A percentile compares a stretch with the other conserved stretches of the same genome.
These are phyloP conservation scores for Tolmerus cingulatus DNA, from an alignment of 2,888 invertebrate species.

Conservation along the genomic window DNA sequence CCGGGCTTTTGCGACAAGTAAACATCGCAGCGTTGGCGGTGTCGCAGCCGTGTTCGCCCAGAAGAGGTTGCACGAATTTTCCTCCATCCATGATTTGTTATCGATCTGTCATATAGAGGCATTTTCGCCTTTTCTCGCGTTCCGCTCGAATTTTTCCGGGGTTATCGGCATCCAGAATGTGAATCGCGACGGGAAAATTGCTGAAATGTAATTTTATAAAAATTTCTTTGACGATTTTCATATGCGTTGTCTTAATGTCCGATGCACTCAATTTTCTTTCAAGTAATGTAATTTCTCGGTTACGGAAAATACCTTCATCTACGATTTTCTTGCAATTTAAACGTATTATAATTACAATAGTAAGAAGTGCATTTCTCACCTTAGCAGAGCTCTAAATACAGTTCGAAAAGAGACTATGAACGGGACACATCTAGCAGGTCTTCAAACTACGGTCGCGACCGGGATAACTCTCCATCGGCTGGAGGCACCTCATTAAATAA, in stretches of 20 bases:
- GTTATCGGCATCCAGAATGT: neutral
- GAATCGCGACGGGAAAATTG: neutral
- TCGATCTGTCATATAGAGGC: conserved; percentile 49
- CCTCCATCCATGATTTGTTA: conserved; percentile 46
- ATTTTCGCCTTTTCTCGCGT: conserved; percentile 15
- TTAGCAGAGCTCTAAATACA: conserved; percentile 78
- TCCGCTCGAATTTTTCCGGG: neutral
- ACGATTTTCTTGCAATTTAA: neutral
- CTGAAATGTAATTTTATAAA: neutral
- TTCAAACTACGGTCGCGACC: conserved; percentile 60
- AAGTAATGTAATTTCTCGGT: neutral
- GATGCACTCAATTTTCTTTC: neutral
- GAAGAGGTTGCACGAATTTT: conserved; percentile 21
- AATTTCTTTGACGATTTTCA: neutral
- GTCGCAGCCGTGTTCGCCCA: neutral
- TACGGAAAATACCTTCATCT: neutral
- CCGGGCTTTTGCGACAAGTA: neutral
- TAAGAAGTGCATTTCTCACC: neutral
- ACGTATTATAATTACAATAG: neutral
- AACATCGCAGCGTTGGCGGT: neutral
- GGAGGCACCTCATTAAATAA: conserved; percentile 57
- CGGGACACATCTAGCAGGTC: conserved; percentile 62
- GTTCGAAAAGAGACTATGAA: conserved; percentile 76
- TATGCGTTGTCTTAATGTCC: neutral
- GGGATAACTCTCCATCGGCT: conserved; percentile 60